These are phyloP conservation scores for Didymodactylos carnosus DNA, from an alignment of 2,888 invertebrate genomes.

Conservation along the genomic window DNA sequence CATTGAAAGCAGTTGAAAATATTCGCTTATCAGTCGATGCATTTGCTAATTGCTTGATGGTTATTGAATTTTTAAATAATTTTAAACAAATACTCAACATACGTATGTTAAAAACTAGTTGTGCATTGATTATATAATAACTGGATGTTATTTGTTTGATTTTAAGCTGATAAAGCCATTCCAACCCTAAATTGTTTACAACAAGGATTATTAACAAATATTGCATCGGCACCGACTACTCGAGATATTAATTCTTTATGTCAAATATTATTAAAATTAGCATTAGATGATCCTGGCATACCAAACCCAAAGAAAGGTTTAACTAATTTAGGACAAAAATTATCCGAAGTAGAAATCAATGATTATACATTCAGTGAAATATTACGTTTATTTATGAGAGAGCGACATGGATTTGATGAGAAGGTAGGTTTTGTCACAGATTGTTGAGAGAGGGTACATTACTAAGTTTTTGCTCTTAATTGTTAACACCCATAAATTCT, in stretches of 20 bases:
- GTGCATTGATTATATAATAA: too few species aligned
- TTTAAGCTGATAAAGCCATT: conserved; percentile 20
- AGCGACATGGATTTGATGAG: conserved; percentile 42
- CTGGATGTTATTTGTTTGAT: conserved; percentile 15
- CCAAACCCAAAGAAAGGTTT: neutral
- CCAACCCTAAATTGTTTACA: conserved; percentile 70
- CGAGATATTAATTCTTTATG: conserved; percentile 2
- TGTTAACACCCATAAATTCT: neutral
- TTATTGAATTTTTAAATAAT: conserved; percentile 86
- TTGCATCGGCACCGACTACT: too few species aligned
- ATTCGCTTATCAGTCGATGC: conserved; percentile 63
- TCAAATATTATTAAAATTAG: conserved; percentile 1
- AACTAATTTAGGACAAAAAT: conserved; percentile 44
- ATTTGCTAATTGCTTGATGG: conserved; percentile 73
- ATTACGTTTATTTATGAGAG: conserved; percentile 67
- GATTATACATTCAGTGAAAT: conserved; percentile 76
- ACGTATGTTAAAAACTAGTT: conserved; percentile 41
- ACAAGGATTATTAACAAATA: conserved; percentile 52
- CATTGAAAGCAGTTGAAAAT: conserved; percentile 54
- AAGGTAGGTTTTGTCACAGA: too few species aligned
- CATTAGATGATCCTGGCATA: neutral
- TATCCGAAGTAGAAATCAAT: conserved; percentile 60
- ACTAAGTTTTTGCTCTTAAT: neutral
- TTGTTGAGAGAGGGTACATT: neutral
- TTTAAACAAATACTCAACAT: conserved; percentile 83